Evolutionary conservation across 2,113 vertebrate species (phyloP).

Genomic region (Chaetops frenatus): DNA sequence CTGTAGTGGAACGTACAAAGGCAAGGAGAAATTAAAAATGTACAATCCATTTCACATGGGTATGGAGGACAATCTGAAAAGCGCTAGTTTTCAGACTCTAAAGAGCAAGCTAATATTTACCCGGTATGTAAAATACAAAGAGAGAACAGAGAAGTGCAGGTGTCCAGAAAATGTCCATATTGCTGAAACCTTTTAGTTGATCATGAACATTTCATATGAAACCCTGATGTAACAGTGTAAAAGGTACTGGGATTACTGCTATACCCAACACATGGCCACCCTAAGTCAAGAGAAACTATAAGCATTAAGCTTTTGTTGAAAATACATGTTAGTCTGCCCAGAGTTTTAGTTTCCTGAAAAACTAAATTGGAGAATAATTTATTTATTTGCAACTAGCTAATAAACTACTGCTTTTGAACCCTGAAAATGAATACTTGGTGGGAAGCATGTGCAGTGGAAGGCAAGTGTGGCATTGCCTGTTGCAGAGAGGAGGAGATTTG

Average conservation of each 20-base stretch:
- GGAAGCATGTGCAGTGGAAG: not conserved
- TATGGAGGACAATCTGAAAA: not conserved
- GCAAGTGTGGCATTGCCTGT: not conserved
- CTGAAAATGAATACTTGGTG: not conserved
- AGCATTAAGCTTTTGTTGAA: not conserved
- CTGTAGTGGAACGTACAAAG: not conserved
- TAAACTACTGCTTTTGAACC: not conserved
- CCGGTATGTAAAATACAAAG: not conserved
- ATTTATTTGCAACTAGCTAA: not conserved
- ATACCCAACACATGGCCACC: not conserved
- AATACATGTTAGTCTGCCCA: not conserved
- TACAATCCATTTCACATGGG: accelerated
- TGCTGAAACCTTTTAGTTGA: not conserved
- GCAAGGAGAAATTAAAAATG: not conserved
- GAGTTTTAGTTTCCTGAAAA: not conserved
- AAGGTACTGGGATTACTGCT: not conserved
- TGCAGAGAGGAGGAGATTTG: not conserved
- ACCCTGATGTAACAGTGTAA: not conserved
- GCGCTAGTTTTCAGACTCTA: not conserved
- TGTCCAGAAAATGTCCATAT: not conserved
- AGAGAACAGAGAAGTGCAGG: not conserved
- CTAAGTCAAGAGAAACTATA: not conserved
- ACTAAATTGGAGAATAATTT: not conserved
- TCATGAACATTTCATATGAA: not conserved
- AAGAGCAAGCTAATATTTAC: not conserved